Base-by-base conservation (phyloP, 2,797 vertebrate species). In the Neosilurus hyrtlii region DNA sequence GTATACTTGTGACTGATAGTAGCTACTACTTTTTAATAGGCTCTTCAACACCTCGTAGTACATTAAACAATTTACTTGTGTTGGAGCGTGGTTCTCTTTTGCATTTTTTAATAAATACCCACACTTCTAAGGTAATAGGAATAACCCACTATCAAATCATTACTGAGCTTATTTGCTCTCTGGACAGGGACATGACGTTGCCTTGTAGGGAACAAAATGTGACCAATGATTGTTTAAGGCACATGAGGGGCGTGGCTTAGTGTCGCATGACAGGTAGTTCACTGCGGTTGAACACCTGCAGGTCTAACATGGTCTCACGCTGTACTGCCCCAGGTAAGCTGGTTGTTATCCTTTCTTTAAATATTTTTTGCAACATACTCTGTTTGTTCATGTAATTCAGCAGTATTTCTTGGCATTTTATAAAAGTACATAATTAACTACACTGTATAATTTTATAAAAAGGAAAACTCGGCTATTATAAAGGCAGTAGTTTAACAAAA, bases 291-390 rank as follows among this genome's bases (percentile, higher is more conserved):
- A 61, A 16, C 83, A 81, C 79, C 65, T 81, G 72, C 54, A 59
- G 18, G 11, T 61, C 54, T 0, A 56, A 52, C 43, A 63, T 3
- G 37, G 24, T 51, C 18, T 43, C 56, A 35, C n/a, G 35, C 14
- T n/a, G 11, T 49, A 12, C 59, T 14, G 57, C 49, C 63, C 1
- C 68, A 74, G 77, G 82, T 84, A 72, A 83, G 30, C 2, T 24
- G 26, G 1, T 15, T 1, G 11, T 82, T 37, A 20, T 9, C 3
- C 0, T 24, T 16, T 10, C 43, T 43, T 43, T 43, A 43, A 43
- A 3, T 2, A 0, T 59, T 16, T 57, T 51, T n/a, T 51, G 7
- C 43, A 9, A 11, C 7, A 18, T 30, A 30, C 52, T 56, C 7
- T 73, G 16, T 30, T 56, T 11, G 15, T 72, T 30, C 4, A 26